Evolutionary conservation across 2,113 vertebrate species (phyloP), one percentile per base, ranked within the genome.

Genomic region (Rutilus rutilus): DNA sequence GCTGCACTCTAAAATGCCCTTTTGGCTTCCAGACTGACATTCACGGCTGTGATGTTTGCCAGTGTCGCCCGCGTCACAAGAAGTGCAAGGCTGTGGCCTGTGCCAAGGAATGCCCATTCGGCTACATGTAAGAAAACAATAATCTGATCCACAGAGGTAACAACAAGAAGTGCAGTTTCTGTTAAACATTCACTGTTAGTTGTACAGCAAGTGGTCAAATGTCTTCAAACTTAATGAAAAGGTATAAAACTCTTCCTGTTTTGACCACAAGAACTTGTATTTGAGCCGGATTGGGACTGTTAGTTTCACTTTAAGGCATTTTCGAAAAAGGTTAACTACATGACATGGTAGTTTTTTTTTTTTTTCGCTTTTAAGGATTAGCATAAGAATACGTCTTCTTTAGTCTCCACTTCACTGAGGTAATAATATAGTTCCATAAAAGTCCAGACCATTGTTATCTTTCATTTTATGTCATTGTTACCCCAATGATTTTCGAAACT

Each of bases 51-150:
- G 96, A 95, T 83, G 92, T 94, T 89, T 97, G 97, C 87, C 96
- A 95, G 90, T 97, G 97, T 90, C 96, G 96, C 42, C 94, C 94
- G 0, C 93, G 96, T 17, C 95, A 96, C 65, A 96, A 93, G 94
- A 97, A 96, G 87, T 97, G 97, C 95, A 96, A 95, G 87, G 93
- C 95, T 42, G 78, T 96, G 64, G 90, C 92, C 86, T 97, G 97
- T 85, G 95, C 95, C 92, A 97, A 96, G 92, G 91, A 95, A 86
- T 97, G 97, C 91, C 96, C 97, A 0, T 95, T 96, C 71, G 97
- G 97, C 92, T 97, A 95, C 90, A 92, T 97, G 97, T 97, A 95
- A 91, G 97, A 74, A 73, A 73, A 73, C 21, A 12, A 42, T 52
- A 52, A 52, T 19, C n/a, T 50, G 74, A 27, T 25, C 2, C 74